Base-by-base conservation (phyloP, 2,797 vertebrate species). In the Brachyrhaphis roseni region DNA sequence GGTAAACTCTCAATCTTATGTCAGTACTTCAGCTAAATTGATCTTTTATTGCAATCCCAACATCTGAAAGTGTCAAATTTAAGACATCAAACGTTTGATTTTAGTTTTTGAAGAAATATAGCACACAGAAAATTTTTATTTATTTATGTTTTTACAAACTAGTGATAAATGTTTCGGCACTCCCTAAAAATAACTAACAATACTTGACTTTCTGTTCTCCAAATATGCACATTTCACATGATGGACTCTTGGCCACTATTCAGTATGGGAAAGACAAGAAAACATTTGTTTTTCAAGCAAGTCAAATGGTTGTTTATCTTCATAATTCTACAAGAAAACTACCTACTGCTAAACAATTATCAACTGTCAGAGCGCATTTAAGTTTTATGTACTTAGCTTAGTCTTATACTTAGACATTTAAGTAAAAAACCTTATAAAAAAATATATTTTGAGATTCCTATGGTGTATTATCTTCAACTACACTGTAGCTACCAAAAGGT, bases 1-100 rank as follows among this genome's bases (percentile, higher is more conserved):
- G 96, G 96, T 97, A 94, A 92, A 81, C 77, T 84, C 72, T 82
- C 45, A 71, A 2, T 28, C n/a, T 28, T 15, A 46, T 46, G 20
- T n/a, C 26, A 45, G 43, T 28, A 2, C 39, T n/a, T 70, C 23
- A 43, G 11, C 12, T 43, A 26, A 43, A 43, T 15, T 26, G n/a
- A 43, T n/a, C 5, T 70, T 15, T n/a, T 0, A 70, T 23, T 68
- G 64, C 20, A 39, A 10, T 26, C 41, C 36, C 20, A 39, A 4
- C 39, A 39, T 66, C 62, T 0, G 0, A 11, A 66, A 66, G 16
- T 39, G 62, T 18, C 10, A 36, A 66, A 8, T 66, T 20, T 39
- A 66, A 36, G 39, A 66, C 62, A 23, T 66, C 16, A 31, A 62
- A 23, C 3, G 16, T 66, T 39, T 66, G 62, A 36, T 39, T 66